Evolutionary conservation across 2,113 vertebrate genomes (phyloP).

Genomic region (Tupaia tana): DNA sequence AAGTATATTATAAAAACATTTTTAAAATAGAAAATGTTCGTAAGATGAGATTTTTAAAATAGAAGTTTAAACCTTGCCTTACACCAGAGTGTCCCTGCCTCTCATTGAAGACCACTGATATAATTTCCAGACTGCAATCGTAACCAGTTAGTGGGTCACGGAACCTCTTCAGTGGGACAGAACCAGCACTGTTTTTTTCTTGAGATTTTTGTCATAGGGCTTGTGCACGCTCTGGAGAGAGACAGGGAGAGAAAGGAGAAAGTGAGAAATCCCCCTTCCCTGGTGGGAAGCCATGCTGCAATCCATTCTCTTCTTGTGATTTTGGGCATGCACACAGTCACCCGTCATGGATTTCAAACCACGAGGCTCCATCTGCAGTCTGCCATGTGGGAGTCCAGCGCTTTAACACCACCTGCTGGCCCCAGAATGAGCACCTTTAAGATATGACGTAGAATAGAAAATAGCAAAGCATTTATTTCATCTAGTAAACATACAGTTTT

Average conservation of each 20-base stretch:
- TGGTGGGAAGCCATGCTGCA: too few species aligned
- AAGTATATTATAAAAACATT: not conserved
- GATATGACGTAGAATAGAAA: not conserved
- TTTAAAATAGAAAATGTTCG: not conserved
- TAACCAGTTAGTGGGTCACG: not conserved
- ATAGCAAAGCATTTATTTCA: not conserved
- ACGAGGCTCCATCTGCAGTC: too few species aligned
- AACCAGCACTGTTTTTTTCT: not conserved
- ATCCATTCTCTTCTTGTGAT: too few species aligned
- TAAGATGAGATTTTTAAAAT: not conserved
- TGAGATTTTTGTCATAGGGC: too few species aligned
- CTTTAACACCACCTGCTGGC: too few species aligned
- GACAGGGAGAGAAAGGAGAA: too few species aligned
- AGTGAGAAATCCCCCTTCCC: too few species aligned
- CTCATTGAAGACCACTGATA: not conserved
- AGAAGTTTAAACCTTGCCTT: not conserved
- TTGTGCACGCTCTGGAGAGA: too few species aligned
- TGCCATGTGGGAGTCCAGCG: too few species aligned
- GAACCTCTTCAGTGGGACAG: not conserved
- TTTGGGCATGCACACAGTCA: too few species aligned
- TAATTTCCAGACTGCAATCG: not conserved
- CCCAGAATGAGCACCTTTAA: not conserved
- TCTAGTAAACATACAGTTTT: not conserved
- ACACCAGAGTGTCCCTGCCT: not conserved
- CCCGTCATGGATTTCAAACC: too few species aligned